Conservation (phyloP, 2,113 vertebrate genomes). For the Meriones unguiculatus region DNA sequence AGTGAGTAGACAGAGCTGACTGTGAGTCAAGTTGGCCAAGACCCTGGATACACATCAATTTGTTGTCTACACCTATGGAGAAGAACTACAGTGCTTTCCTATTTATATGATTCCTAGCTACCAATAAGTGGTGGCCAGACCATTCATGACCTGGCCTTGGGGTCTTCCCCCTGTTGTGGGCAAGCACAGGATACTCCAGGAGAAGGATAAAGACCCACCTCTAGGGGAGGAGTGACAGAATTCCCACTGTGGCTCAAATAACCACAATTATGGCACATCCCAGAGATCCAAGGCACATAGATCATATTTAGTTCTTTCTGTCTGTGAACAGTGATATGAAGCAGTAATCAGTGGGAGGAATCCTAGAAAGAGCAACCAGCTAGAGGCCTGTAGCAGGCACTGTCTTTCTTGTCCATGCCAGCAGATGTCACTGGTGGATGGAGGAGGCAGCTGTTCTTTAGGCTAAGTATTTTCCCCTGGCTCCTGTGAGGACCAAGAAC, state of each 20-base stretch:
- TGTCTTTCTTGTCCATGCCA: not conserved
- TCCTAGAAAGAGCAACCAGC: not conserved
- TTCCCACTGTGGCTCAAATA: not conserved
- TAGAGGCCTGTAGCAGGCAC: not conserved
- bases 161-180: not conserved
- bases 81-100: not conserved
- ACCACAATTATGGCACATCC: not conserved
- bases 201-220: not conserved
- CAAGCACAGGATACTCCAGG: not conserved
- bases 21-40: not conserved
- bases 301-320: not conserved
- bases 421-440: not conserved
- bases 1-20: not conserved
- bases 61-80: not conserved
- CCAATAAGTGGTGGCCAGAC: not conserved
- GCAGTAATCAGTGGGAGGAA: not conserved
- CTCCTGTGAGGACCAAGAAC: too few species aligned
- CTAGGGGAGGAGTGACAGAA: not conserved
- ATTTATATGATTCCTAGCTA: not conserved
- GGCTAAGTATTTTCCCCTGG: not conserved
- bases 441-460: not conserved
- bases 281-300: not conserved
- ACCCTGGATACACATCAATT: too few species aligned
- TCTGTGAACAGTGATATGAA: not conserved
- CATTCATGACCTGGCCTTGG: not conserved